Conservation (phyloP, 1,140 invertebrate species). For the Manduca sexta region DNA sequence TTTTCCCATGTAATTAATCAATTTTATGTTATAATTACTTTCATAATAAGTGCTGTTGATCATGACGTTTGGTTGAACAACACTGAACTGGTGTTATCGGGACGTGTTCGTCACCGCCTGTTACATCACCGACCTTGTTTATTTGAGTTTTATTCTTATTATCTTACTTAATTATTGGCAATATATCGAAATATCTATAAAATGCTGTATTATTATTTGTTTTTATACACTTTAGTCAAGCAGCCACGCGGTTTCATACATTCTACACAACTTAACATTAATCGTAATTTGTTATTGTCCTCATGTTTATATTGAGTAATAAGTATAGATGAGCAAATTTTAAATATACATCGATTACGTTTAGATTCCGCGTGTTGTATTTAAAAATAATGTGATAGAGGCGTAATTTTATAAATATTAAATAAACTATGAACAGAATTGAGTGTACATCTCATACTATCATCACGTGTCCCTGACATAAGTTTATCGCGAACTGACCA, state of each 20-base stretch:
- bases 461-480: slow-evolving; percentile 57
- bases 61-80: slow-evolving; percentile 20
- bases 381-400: slow-evolving; percentile 11
- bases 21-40: slow-evolving; percentile 17
- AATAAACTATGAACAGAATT: slow-evolving; percentile 12
- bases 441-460: slow-evolving; percentile 13
- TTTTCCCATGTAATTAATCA: slow-evolving; percentile 19
- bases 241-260: no score
- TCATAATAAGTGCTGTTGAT: slow-evolving; percentile 15
- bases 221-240: no score
- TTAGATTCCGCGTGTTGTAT: no score
- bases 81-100: slow-evolving; percentile 28
- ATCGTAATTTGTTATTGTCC: no score
- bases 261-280: no score
- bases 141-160: slow-evolving; percentile 40
- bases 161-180: no score
- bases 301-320: no score
- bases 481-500: slow-evolving; percentile 47
- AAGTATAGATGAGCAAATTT: no score
- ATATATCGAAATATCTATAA: no score
- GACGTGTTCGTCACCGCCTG: slow-evolving; percentile 32
- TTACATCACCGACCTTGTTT: slow-evolving; percentile 66
- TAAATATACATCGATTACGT: no score
- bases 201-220: no score
- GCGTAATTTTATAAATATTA: slow-evolving; percentile 39